Evolutionary conservation across 2,797 vertebrate genomes (phyloP), one percentile per base, ranked within the genome.

Genomic region (Nothura maculosa): DNA sequence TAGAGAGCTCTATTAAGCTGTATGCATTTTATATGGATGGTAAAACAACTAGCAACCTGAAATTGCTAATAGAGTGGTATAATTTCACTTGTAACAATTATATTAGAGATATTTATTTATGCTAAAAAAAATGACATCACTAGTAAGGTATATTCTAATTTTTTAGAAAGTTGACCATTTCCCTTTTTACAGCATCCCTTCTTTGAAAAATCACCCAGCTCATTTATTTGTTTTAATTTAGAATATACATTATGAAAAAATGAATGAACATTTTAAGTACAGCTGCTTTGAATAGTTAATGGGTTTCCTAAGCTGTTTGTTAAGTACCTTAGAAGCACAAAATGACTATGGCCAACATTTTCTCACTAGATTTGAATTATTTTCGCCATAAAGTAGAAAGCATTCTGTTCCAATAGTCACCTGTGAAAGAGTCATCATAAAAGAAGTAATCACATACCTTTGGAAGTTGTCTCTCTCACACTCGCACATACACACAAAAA

Each of bases 41-140:
- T 77, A 86, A 85, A 94, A 81, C 3, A 57, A 48, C 19, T 83
- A 88, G 72, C 79, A 86, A 63, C 38, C 34, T 25, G 10, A 69
- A 77, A 34, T 28, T 66, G 20, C 4, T n/a, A 63, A 80, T 55
- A 67, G 2, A 61, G 25, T 63, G 18, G 3, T 70, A 50, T 27
- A 58, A 28, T 54, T 92, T 61, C 43, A 66, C 6, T 74, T 84
- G 14, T 25, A 18, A 64, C 5, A 57, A 5, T 32, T 68, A 69
- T 47, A 18, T 3, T 16, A 47, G 17, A n/a, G n/a, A n/a, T n/a
- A n/a, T n/a, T n/a, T n/a, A n/a, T 5, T 24, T 70, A 25, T 42
- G 18, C 12, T 40, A 40, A 52, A 28, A 50, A 50, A 50, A 52
- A 52, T 34, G 4, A 62, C 16, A 36, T 57, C 63, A 40, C 25